A percentile compares a stretch with the other conserved stretches of the same genome.
Conservation (phyloP, 1,140 invertebrate species). For the Zaprionus africanus region DNA sequence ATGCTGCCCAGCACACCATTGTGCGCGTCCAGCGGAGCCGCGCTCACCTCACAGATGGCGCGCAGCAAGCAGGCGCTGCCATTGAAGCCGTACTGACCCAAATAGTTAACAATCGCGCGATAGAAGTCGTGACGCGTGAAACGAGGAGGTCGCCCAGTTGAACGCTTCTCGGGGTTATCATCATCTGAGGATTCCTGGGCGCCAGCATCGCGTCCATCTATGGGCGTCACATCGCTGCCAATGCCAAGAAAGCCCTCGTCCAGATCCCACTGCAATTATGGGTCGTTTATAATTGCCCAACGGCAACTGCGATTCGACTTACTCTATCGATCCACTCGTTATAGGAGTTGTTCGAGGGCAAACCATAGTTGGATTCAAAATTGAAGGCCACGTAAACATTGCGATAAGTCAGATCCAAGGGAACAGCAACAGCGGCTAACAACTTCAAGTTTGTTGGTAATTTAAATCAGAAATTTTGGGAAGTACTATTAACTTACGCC, state of each 20-base stretch:
- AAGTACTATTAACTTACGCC: constrained; percentile 52
- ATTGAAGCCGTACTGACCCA: constrained; percentile 85
- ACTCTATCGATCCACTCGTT: constrained; percentile 76
- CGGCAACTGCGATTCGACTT: constrained; percentile 18
- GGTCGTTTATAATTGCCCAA: not conserved
- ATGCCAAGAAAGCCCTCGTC: constrained; percentile 62
- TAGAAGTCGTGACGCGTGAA: constrained; percentile 71
- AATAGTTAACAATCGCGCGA: constrained; percentile 65
- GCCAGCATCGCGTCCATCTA: constrained; percentile 54
- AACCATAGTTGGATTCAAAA: constrained; percentile 89
- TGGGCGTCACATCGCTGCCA: constrained; percentile 67
- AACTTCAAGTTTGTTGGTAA: constrained; percentile 43
- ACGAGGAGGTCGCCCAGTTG: constrained; percentile 30
- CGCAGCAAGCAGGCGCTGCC: constrained; percentile 85
- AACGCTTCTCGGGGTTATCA: constrained; percentile 42
- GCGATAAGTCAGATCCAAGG: constrained; percentile 87
- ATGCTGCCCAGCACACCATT: constrained; percentile 85
- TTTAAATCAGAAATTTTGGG: not conserved
- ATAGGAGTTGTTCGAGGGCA: constrained; percentile 81
- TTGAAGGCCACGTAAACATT: constrained; percentile 90
- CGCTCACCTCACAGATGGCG: constrained; percentile 85
- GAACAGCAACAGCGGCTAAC: constrained; percentile 89
- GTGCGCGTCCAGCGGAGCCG: constrained; percentile 79
- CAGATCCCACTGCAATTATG: constrained; percentile 66
- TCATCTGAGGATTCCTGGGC: not conserved